These are phyloP conservation scores for Enteromius fasciolatus DNA, from an alignment of 2,797 vertebrate genomes.

Conservation along the genomic window DNA sequence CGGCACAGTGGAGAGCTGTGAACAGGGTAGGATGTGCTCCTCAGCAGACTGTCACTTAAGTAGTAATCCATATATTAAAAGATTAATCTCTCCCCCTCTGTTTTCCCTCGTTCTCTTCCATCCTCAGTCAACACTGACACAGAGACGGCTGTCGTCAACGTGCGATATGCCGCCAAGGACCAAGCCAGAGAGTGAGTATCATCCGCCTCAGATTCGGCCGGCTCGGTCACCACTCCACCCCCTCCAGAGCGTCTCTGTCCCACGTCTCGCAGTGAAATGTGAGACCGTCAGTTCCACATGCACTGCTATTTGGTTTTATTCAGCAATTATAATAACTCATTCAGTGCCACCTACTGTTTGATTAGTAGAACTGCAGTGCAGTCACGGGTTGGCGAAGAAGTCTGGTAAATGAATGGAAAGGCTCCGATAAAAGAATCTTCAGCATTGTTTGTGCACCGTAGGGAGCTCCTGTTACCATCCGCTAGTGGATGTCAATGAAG, in stretches of 20 bases:
- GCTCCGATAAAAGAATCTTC: conserved; percentile 25
- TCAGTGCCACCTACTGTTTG: conserved; percentile 55
- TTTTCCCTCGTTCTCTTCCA: conserved; percentile 50
- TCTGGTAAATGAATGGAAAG: conserved; percentile 19
- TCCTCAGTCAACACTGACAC: conserved; percentile 95
- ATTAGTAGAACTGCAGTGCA: conserved; percentile 35
- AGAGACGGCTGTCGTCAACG: conserved; percentile 97
- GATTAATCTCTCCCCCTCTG: not conserved
- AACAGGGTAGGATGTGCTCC: conserved; percentile 85
- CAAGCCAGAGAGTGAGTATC: conserved; percentile 95
- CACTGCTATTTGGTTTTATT: conserved; percentile 38
- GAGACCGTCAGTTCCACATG: conserved; percentile 34
- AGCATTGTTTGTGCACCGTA: conserved; percentile 25
- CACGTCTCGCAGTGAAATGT: conserved; percentile 41
- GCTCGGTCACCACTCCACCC: conserved; percentile 40
- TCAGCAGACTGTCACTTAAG: not conserved
- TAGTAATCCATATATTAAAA: conserved; percentile 4
- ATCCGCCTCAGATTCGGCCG: not conserved
- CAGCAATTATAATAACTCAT: conserved; percentile 47
- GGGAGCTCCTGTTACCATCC: conserved; percentile 41
- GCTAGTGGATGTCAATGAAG: not conserved
- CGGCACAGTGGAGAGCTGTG: conserved; percentile 97
- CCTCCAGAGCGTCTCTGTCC: conserved; percentile 54
- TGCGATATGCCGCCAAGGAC: conserved; percentile 94
- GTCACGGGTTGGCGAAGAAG: conserved; percentile 9